phyloP scores from a whole-genome alignment of 53 echinoderm and acorn worm species.

The Paracentrotus lividus region DNA sequence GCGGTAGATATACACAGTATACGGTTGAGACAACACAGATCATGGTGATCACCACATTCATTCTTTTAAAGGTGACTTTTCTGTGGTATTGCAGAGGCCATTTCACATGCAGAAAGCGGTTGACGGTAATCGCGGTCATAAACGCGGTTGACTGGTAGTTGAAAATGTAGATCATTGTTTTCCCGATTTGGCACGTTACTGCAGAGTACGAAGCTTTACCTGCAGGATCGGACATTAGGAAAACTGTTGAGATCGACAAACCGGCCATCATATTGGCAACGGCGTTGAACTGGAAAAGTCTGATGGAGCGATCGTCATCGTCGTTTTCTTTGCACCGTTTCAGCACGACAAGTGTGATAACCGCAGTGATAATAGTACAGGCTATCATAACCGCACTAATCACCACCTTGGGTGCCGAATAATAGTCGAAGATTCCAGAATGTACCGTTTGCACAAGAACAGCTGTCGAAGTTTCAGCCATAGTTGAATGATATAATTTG shows the following conservation, averaged over 20 bases:
- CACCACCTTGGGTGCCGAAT: not conserved
- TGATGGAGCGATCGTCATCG: conserved; percentile 17
- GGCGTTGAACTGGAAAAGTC: conserved; percentile 15
- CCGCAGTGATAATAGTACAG: not conserved
- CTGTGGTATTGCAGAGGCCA: conserved; percentile 22
- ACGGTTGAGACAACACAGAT: not conserved
- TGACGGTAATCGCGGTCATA: conserved; percentile 8
- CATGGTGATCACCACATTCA: not conserved
- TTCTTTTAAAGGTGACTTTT: not conserved
- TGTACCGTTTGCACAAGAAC: not conserved
- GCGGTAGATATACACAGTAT: not conserved
- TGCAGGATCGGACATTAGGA: not conserved
- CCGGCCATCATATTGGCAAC: not conserved
- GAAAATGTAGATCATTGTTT: conserved; percentile 19
- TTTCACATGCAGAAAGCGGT: conserved; percentile 22
- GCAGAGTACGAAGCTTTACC: not conserved
- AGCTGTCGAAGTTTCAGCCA: not conserved
- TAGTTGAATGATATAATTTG: not conserved
- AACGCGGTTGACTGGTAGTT: conserved; percentile 15
- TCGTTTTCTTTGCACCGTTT: conserved; percentile 6
- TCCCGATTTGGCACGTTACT: not conserved
- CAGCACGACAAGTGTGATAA: not conserved
- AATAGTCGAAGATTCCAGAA: not conserved
- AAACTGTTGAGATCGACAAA: not conserved
- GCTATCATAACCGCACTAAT: not conserved